Conservation (phyloP, 2,113 vertebrate species). For the Periophthalmodon schlosseri region DNA sequence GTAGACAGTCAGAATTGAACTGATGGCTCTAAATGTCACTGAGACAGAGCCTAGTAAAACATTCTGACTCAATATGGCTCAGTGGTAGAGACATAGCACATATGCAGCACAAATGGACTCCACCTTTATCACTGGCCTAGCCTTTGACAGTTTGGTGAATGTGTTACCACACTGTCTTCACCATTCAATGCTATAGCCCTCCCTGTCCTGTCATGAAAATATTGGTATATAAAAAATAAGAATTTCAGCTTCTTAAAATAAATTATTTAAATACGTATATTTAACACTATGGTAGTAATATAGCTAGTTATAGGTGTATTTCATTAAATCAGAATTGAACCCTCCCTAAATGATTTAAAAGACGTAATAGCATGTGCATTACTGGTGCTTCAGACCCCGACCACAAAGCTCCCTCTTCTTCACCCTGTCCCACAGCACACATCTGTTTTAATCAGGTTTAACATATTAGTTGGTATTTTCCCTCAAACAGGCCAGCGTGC, state of each 20-base stretch:
- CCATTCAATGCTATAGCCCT: no score
- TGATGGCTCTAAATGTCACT: conserved; percentile 21
- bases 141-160: no score
- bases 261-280: no score
- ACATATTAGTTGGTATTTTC: conserved; percentile 41
- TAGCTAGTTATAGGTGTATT: neutral
- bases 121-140: no score
- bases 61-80: neutral
- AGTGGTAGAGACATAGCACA: neutral
- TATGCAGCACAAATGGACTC: no score
- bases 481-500: conserved; percentile 35
- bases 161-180: no score
- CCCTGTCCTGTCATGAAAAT: no score
- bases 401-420: neutral
- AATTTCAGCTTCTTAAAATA: no score
- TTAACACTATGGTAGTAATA: neutral
- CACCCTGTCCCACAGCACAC: conserved; percentile 4
- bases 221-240: no score
- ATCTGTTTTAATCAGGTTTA: conserved; percentile 43
- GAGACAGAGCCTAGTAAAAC: neutral
- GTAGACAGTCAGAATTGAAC: conserved; percentile 27
- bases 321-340: neutral
- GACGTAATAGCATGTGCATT: neutral
- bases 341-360: neutral
- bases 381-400: neutral